Evolutionary conservation across 1,140 invertebrate genomes (phyloP), one percentile per base, ranked within the genome.

Genomic region (Lamellibrachia luymesi): DNA sequence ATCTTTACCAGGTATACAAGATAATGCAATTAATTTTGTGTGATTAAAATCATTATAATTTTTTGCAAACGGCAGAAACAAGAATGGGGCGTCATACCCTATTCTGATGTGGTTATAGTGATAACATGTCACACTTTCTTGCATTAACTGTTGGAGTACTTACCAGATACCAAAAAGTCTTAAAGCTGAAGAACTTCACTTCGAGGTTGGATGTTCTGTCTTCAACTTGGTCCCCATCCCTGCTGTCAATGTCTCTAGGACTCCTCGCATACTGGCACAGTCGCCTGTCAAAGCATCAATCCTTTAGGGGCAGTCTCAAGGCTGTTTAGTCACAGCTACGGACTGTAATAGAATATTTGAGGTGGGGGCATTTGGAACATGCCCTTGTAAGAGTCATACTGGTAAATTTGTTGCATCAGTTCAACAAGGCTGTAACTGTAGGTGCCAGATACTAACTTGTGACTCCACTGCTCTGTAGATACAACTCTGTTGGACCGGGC

Each of bases 111-210:
- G 64, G 7, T 80, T 22, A 80, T 22, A 80, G 64, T 10, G 13
- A 8, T 2, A 80, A 2, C 64, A 2, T 13, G 38, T 38, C 52
- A 17, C 64, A 80, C 1, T 80, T 80, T 80, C 64, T 80, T 22
- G 64, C 64, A 1, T 56, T 56, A 56, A 22, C 6, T 50, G 50
- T n/a, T 51, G 91, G 22, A 0, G 27, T 22, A 95, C 94, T 94
- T 93, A 96, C 95, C 50, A 95, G 90, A 92, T 96, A 96, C 94
- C 95, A 96, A n/a, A 95, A 94, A 4, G 95, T 95, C n/a, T 94
- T 94, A n/a, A 95, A 94, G 90, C 95, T 94, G 94, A 95, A 95
- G 91, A 95, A 94, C 50, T 94, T 94, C 22, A 95, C 94, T 91
- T 95, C 94, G 17, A 96, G 94, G 90, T 95, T 94, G 7, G 95